Evolutionary conservation across 2,113 vertebrate genomes (phyloP).

Genomic region (Etheostoma cragini): DNA sequence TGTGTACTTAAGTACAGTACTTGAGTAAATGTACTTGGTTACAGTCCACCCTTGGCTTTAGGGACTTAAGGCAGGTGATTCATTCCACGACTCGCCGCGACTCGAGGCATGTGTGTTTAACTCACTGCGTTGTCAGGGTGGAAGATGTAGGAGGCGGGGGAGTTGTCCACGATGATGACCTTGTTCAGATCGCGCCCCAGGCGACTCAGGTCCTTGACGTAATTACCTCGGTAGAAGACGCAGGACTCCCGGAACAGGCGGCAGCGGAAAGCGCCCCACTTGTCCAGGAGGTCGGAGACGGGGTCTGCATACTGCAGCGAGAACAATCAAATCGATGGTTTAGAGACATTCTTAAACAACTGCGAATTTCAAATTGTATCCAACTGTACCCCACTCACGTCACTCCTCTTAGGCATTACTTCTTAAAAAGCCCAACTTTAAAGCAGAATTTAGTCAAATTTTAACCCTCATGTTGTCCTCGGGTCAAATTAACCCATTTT

Average conservation of each 20-base stretch:
- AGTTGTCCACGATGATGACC: slow-evolving; percentile 98
- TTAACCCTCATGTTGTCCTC: too few species aligned
- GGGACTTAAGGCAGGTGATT: too few species aligned
- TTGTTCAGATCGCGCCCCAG: slow-evolving; percentile 94
- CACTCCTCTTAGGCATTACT: too few species aligned
- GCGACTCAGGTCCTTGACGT: slow-evolving; percentile 97
- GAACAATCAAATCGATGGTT: background rate
- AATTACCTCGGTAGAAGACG: slow-evolving; percentile 96
- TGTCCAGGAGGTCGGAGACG: slow-evolving; percentile 95
- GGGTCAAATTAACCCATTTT: too few species aligned
- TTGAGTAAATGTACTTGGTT: too few species aligned
- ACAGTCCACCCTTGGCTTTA: too few species aligned
- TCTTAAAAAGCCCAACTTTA: too few species aligned
- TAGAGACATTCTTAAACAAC: background rate
- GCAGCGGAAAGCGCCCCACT: slow-evolving; percentile 95
- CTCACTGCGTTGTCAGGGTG: slow-evolving; percentile 96
- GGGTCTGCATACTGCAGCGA: slow-evolving; percentile 92
- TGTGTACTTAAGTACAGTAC: too few species aligned
- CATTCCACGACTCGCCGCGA: background rate
- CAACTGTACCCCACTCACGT: too few species aligned
- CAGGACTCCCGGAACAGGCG: slow-evolving; percentile 97
- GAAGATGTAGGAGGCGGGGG: slow-evolving; percentile 96
- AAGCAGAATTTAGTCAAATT: too few species aligned
- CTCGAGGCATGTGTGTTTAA: background rate
- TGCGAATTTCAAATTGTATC: background rate